phyloP scores from a whole-genome alignment of 1,140 invertebrate species.

The Sitobion miscanthi region DNA sequence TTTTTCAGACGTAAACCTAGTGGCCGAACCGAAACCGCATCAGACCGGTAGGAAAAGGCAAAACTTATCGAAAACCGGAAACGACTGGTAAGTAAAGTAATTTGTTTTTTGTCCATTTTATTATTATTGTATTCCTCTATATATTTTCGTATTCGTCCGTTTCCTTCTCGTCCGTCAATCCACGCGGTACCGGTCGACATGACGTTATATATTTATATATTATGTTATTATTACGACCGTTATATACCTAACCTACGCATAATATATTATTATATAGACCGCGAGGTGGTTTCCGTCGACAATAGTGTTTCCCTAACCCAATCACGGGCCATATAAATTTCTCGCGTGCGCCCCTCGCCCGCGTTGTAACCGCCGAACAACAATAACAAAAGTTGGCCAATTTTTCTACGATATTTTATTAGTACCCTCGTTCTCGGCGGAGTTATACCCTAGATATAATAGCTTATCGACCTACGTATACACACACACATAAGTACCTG shows the following conservation, averaged over 20 bases:
- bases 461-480: conserved; percentile 37
- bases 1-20: conserved; percentile 81
- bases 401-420: conserved; percentile 56
- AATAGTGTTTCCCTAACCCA: conserved; percentile 47
- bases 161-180: background rate
- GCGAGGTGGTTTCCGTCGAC: background rate
- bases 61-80: conserved; percentile 79
- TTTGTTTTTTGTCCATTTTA: conserved; percentile 30
- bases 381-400: conserved; percentile 49
- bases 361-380: background rate
- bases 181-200: background rate
- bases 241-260: background rate
- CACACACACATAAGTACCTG: background rate
- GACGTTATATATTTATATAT: background rate
- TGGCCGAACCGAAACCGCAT: conserved; percentile 82
- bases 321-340: conserved; percentile 43
- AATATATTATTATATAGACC: background rate
- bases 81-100: conserved; percentile 74
- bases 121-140: conserved; percentile 8
- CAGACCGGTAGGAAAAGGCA: conserved; percentile 81
- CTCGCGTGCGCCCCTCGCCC: background rate
- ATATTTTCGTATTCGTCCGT: background rate
- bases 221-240: background rate
- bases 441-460: conserved; percentile 37
- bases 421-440: conserved; percentile 32